Evolutionary conservation across 2,113 vertebrate genomes (phyloP).

Genomic region (Equus przewalskii): DNA sequence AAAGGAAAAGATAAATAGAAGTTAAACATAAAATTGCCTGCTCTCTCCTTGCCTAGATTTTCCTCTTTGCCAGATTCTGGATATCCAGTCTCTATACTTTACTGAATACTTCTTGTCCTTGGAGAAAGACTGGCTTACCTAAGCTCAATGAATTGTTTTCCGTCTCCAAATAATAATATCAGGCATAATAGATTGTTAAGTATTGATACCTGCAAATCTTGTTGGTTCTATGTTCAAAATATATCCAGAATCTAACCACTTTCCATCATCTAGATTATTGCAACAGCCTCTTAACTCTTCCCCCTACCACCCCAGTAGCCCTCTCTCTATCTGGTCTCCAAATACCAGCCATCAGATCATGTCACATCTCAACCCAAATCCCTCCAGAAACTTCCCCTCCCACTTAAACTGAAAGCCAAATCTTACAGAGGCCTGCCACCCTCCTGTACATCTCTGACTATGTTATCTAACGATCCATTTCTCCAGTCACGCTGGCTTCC

Average conservation of each 20-base stretch:
- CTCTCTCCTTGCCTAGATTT: constrained; percentile 20
- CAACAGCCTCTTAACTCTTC: background rate
- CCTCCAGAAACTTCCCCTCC: background rate
- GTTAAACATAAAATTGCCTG: constrained; percentile 6
- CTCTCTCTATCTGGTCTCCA: background rate
- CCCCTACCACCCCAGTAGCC: background rate
- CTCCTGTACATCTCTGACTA: background rate
- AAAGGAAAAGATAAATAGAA: constrained; percentile 39
- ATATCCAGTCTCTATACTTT: background rate
- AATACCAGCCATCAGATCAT: background rate
- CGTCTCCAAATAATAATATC: constrained; percentile 4
- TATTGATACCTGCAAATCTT: background rate
- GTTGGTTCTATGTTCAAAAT: background rate
- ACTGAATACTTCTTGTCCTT: constrained; percentile 2
- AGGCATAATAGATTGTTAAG: background rate
- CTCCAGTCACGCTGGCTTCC: background rate
- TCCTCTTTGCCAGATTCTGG: constrained; percentile 14
- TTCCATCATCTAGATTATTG: background rate
- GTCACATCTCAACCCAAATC: background rate
- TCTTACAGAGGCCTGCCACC: background rate
- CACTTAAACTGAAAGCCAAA: background rate
- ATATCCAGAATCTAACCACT: background rate
- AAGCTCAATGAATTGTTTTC: constrained; percentile 5
- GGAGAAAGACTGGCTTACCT: background rate
- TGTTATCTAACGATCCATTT: background rate